These are phyloP conservation scores for Sarcophaga carnaria DNA, from an alignment of 2,888 invertebrate species.

Conservation along the genomic window DNA sequence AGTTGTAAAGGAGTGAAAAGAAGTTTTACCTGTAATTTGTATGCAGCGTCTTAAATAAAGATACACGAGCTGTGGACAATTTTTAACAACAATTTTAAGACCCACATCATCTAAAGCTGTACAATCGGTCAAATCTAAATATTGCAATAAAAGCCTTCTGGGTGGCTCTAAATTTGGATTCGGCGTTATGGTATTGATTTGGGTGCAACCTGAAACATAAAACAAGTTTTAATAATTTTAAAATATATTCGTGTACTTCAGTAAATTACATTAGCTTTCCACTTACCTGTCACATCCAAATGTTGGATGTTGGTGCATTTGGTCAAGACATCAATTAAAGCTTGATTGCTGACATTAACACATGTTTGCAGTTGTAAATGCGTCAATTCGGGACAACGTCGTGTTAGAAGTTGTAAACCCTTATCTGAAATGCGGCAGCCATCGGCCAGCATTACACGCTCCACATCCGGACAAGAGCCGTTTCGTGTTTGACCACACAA, in stretches of 20 bases:
- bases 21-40: conserved; percentile 88
- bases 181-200: conserved; percentile 90
- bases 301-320: conserved; percentile 91
- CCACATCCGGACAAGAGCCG: conserved; percentile 86
- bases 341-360: conserved; percentile 88
- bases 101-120: conserved; percentile 92
- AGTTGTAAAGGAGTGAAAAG: background rate
- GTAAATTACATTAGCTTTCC: background rate
- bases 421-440: conserved; percentile 89
- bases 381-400: conserved; percentile 91
- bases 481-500: conserved; percentile 86
- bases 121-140: conserved; percentile 95
- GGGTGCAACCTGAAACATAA: conserved; percentile 85
- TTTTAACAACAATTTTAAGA: conserved; percentile 90
- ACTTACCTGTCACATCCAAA: conserved; percentile 91
- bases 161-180: conserved; percentile 86
- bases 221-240: background rate
- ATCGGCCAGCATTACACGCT: conserved; percentile 86
- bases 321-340: conserved; percentile 90
- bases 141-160: conserved; percentile 89
- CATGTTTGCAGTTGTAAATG: conserved; percentile 91
- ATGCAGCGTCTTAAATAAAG: conserved; percentile 94
- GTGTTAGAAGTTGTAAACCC: conserved; percentile 88
- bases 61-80: conserved; percentile 93
- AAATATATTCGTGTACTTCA: background rate